Conservation (phyloP, 2,888 invertebrate species). For the Ornithoptera priamus region DNA sequence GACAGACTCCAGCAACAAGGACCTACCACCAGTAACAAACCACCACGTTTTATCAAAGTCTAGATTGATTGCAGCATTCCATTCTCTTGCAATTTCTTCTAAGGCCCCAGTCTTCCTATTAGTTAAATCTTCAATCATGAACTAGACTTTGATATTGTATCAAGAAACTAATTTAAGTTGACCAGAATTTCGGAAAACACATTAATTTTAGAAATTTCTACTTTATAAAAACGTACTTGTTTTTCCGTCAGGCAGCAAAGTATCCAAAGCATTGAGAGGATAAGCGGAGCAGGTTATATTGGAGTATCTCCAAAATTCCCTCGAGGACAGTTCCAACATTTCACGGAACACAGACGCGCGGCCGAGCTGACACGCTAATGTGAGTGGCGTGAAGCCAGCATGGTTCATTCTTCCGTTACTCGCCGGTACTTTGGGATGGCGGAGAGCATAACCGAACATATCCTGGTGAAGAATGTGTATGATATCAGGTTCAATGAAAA, state of each 20-base stretch:
- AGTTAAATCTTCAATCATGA: no score
- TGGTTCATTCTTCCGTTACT: constrained; percentile 94
- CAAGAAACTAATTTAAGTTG: neutral
- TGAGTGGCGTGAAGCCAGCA: constrained; percentile 95
- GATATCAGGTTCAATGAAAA: no score
- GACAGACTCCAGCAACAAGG: no score
- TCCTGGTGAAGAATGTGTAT: constrained; percentile 79
- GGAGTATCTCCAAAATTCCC: constrained; percentile 99
- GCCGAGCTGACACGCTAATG: constrained; percentile 97
- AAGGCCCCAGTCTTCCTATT: no score
- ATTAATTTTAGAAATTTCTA: neutral
- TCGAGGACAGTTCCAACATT: constrained; percentile 96
- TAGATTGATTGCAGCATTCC: no score
- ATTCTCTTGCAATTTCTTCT: no score
- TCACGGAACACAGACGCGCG: constrained; percentile 97
- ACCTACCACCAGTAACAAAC: no score
- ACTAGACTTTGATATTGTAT: neutral
- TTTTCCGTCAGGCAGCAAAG: constrained; percentile 94
- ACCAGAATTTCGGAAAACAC: neutral
- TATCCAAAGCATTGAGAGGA: constrained; percentile 97
- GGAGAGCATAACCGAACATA: constrained; percentile 98
- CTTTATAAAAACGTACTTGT: constrained; percentile 84
- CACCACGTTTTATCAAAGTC: no score
- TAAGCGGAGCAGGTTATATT: constrained; percentile 99
- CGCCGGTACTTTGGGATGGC: constrained; percentile 96